Evolutionary conservation across 2,113 vertebrate species (phyloP).

Genomic region (Atlantisia rogersi): DNA sequence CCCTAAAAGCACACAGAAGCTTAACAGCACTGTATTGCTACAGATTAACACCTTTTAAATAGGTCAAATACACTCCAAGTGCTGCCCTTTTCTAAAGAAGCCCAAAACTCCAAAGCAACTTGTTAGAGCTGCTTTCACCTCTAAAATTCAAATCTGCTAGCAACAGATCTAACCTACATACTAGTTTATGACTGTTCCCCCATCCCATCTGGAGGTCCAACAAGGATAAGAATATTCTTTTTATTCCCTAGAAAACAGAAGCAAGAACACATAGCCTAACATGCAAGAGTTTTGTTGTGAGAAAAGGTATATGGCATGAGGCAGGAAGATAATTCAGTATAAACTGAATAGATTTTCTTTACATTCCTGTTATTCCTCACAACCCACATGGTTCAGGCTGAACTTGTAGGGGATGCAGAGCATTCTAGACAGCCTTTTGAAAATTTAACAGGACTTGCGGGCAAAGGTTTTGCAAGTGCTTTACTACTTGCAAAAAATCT

Average conservation of each 20-base stretch:
- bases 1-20: background rate
- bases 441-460: background rate
- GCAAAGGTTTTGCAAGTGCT: background rate
- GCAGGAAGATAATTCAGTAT: background rate
- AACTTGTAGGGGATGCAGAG: background rate
- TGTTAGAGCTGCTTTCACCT: background rate
- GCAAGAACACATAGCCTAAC: background rate
- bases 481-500: background rate
- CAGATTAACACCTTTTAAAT: background rate
- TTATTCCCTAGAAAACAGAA: background rate
- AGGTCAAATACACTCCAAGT: background rate
- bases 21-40: background rate
- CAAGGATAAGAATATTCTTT: background rate
- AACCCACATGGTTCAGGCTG: background rate
- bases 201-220: background rate
- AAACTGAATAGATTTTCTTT: background rate
- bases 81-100: background rate
- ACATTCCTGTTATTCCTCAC: background rate
- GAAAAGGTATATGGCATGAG: background rate
- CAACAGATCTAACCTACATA: background rate
- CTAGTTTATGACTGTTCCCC: background rate
- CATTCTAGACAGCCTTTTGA: background rate
- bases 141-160: background rate
- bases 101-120: background rate
- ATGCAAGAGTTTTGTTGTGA: background rate